A percentile compares a stretch with the other conserved stretches of the same genome.
Evolutionary conservation across 2,888 invertebrate species (phyloP).

Genomic region (Pyrrhia umbra): DNA sequence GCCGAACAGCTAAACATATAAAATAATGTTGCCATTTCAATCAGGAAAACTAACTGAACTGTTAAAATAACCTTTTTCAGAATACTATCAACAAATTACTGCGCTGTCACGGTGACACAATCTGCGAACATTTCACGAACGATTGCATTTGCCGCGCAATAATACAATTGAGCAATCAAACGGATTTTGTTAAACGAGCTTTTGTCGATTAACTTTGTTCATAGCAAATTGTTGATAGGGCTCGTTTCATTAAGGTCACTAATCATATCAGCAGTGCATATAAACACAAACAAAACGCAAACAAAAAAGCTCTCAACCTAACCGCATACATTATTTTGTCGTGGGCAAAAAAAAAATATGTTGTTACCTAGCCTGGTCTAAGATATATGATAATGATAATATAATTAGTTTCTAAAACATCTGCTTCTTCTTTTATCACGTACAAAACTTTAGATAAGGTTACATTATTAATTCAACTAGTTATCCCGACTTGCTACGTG

Average conservation of each 20-base stretch:
- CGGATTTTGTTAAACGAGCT: constrained; percentile 42
- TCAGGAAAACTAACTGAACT: constrained; percentile 5
- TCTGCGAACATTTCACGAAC: constrained; percentile 47
- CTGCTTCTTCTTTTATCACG: constrained; percentile 26
- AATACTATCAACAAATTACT: constrained; percentile 30
- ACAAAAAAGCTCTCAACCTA: neutral
- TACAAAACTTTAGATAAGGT: constrained; percentile 36
- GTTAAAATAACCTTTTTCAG: constrained; percentile 18
- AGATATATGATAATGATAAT: constrained; percentile 1
- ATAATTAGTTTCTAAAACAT: constrained; percentile 32
- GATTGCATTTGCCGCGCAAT: constrained; percentile 42
- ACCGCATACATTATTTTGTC: too few relatives aligned
- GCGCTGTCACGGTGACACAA: constrained; percentile 36
- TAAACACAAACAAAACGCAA: neutral
- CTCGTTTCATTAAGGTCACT: constrained; percentile 2
- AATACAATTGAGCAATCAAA: constrained; percentile 55
- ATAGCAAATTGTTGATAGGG: constrained; percentile 34
- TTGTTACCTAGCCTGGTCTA: too few relatives aligned
- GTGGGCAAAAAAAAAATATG: too few relatives aligned
- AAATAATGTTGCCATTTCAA: neutral
- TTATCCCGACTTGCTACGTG: constrained; percentile 27
- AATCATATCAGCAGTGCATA: too few relatives aligned
- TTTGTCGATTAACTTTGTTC: constrained; percentile 33
- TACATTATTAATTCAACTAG: constrained; percentile 33
- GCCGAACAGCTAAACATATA: neutral